These are phyloP conservation scores for Cricetomys ansorgei DNA, from an alignment of 2,113 vertebrate species.

Conservation along the genomic window DNA sequence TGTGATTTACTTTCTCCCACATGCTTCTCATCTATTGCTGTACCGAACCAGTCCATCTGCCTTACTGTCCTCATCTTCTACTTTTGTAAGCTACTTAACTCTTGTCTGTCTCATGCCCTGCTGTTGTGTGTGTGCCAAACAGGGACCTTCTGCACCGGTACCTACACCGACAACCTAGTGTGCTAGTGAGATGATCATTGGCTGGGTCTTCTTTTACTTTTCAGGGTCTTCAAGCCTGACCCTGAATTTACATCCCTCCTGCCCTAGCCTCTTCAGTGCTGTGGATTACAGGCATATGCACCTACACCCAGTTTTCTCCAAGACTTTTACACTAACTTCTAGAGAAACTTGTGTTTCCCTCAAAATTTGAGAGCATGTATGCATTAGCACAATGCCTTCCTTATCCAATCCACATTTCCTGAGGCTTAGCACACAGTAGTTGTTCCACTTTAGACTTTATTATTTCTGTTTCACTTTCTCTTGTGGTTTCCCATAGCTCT, in stretches of 20 bases:
- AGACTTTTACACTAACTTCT: not conserved
- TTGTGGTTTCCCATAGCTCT: slow-evolving; percentile 17
- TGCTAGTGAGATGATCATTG: not conserved
- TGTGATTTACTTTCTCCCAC: not conserved
- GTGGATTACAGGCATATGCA: not conserved
- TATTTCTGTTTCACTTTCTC: slow-evolving; percentile 13
- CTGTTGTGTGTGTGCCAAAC: no score
- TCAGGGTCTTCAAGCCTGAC: not conserved
- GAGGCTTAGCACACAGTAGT: not conserved
- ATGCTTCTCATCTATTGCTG: no score
- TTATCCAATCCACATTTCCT: not conserved
- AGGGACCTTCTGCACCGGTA: not conserved
- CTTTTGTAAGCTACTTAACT: not conserved
- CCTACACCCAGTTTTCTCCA: not conserved
- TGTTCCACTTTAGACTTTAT: not conserved
- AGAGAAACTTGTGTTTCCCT: not conserved
- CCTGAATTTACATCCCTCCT: not conserved
- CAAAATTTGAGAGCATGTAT: not conserved
- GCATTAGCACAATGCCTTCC: not conserved
- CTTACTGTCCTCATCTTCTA: not conserved
- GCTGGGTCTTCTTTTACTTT: not conserved
- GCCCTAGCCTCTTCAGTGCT: not conserved
- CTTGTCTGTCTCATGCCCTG: not conserved
- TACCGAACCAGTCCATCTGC: not conserved
- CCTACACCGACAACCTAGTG: not conserved